Base-by-base conservation (phyloP, 2,888 invertebrate species). In the Sesamia inferens region DNA sequence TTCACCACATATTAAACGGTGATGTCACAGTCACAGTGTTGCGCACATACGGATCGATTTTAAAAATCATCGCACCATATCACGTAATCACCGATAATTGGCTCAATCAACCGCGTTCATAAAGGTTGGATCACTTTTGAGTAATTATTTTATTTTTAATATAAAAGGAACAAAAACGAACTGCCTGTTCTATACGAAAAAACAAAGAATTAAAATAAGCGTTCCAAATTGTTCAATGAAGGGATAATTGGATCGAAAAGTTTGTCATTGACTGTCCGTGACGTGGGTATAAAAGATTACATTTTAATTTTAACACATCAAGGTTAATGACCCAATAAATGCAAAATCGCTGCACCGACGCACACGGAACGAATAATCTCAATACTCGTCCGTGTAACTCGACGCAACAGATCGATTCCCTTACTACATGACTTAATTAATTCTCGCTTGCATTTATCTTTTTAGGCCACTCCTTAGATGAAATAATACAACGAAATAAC, bases 361-460 rank as follows among this genome's bases (percentile, higher is more conserved):
- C 82, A 84, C 76, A 73, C 84, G 83, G 83, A 68, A 85, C 84
- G 82, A 88, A 82, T 85, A 67, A 86, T 87, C 83, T 81, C 81
- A 89, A 87, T 89, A 92, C 92, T 91, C 92, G 91, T 91, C 92
- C 94, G 91, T 91, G 88, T 92, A 93, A 95, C 90, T 86, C 90
- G 93, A 94, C 81, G 84, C 89, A 92, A 90, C 95, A 93, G 90
- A 92, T 93, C 93, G 93, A 95, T 94, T 93, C 91, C 89, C 88
- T 91, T 89, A 89, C 88, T 90, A 89, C 91, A 91, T 89, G 90
- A 90, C 92, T 93, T 94, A 92, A 94, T 94, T 94, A 94, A 94
- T 93, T 94, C 93, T 91, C 90, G 90, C 90, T 85, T 87, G 84
- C 88, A 81, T 83, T 87, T 75, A 82, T 84, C 83, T 90, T 88